A percentile compares a stretch with the other conserved stretches of the same genome.
Conservation (phyloP, 2,888 invertebrate genomes). For the Temnothorax ravouxi region DNA sequence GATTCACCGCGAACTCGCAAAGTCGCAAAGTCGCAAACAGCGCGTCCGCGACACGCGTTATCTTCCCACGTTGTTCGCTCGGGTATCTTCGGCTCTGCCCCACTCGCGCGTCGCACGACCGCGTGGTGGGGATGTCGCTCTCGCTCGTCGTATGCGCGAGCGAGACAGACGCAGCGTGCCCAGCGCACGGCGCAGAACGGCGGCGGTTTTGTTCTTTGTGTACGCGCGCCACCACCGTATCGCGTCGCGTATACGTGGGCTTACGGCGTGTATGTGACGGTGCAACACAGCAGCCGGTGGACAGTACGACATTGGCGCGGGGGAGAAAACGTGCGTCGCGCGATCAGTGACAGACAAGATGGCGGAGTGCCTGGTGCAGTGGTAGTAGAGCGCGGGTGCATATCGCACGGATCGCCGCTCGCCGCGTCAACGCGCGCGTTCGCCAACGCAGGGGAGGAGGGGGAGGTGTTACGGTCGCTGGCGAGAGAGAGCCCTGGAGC, state of each 20-base stretch:
- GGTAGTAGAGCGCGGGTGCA: conserved; percentile 72
- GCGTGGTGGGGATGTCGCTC: conserved; percentile 60
- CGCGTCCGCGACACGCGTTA: conserved; percentile 65
- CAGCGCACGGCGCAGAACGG: conserved; percentile 26
- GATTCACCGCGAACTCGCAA: too few relatives aligned
- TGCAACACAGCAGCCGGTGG: conserved; percentile 32
- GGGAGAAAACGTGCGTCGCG: conserved; percentile 61
- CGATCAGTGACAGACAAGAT: conserved; percentile 84
- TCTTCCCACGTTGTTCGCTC: conserved; percentile 54
- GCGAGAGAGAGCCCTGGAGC: not conserved
- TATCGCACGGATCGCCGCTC: conserved; percentile 69
- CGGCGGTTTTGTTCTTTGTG: not conserved
- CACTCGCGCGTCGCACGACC: not conserved
- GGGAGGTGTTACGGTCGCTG: conserved; percentile 85
- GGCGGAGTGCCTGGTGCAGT: conserved; percentile 87
- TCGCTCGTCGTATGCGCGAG: conserved; percentile 55
- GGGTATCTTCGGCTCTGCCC: conserved; percentile 52
- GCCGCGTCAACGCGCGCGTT: conserved; percentile 36
- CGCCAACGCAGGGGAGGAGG: conserved; percentile 88
- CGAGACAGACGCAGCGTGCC: conserved; percentile 44
- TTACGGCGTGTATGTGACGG: conserved; percentile 12
- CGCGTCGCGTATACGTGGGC: not conserved
- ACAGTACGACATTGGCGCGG: conserved; percentile 52
- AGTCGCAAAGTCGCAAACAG: conserved; percentile 46
- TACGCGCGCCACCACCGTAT: not conserved